phyloP scores from a whole-genome alignment of 2,113 vertebrate species.

The Bubalus kerabau region DNA sequence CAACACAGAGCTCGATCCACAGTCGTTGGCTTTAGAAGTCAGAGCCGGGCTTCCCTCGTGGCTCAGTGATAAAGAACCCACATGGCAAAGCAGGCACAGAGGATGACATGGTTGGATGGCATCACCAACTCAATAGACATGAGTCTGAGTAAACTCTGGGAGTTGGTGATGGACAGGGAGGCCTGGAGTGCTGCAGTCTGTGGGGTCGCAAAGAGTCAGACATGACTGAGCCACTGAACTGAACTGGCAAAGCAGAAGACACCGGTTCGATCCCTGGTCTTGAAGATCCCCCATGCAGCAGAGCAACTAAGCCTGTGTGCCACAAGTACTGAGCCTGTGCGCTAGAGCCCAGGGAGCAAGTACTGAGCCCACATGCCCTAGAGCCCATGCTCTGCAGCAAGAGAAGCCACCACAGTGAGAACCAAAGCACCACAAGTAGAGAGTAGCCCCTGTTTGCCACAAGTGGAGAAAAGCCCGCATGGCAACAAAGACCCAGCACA shows the following conservation, averaged over 20 bases:
- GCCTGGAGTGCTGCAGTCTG: background rate
- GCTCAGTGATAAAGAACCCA: background rate
- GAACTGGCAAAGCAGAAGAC: background rate
- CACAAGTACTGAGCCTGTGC: background rate
- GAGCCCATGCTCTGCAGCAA: background rate
- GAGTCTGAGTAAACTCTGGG: background rate
- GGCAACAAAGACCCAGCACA: background rate
- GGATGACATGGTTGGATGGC: background rate
- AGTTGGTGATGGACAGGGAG: background rate
- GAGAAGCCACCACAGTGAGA: background rate
- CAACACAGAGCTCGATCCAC: background rate
- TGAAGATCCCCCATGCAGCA: background rate
- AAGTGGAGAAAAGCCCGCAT: background rate
- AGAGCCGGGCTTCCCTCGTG: background rate
- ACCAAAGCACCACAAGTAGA: background rate
- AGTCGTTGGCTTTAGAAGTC: background rate
- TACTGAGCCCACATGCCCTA: background rate
- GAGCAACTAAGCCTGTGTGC: background rate
- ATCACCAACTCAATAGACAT: background rate
- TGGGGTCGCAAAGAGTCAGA: background rate
- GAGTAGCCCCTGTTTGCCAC: background rate
- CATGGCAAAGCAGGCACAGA: background rate
- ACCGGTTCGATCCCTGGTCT: background rate
- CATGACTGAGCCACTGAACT: fast-evolving
- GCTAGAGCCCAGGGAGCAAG: background rate